Conservation (phyloP, 92 coral and sea anemone genomes). For the Pocillopora grandis region DNA sequence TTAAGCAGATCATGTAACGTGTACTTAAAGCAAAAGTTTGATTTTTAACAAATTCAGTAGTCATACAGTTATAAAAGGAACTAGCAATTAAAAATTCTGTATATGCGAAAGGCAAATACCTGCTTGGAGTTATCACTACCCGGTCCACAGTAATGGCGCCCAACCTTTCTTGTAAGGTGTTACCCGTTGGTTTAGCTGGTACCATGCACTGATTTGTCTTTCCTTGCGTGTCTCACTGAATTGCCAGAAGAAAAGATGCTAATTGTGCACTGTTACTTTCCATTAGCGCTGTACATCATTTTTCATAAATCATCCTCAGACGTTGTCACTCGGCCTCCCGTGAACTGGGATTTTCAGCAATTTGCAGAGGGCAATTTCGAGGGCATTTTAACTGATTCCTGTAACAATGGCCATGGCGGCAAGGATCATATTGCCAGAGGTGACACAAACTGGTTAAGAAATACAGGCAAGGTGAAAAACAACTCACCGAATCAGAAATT, state of each 20-base stretch:
- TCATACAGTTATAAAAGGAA: too few species aligned
- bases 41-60: too few species aligned
- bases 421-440: neutral
- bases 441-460: neutral
- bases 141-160: too few species aligned
- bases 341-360: neutral
- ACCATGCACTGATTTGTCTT: too few species aligned
- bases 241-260: neutral
- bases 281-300: neutral
- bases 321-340: neutral
- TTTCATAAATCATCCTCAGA: neutral
- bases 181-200: too few species aligned
- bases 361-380: conserved; percentile 24
- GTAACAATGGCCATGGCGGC: neutral
- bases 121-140: too few species aligned
- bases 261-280: neutral
- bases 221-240: neutral
- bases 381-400: neutral
- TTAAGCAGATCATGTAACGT: too few species aligned
- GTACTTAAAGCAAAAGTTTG: too few species aligned
- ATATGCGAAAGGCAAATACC: too few species aligned
- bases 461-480: neutral
- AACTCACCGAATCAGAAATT: neutral
- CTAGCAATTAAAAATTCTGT: too few species aligned
- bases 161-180: too few species aligned